Percentiles rank a stretch among this genome's conserved stretches.
These are phyloP conservation scores for Malurus leucopterus DNA, from an alignment of 2,797 vertebrate genomes.

Conservation along the genomic window DNA sequence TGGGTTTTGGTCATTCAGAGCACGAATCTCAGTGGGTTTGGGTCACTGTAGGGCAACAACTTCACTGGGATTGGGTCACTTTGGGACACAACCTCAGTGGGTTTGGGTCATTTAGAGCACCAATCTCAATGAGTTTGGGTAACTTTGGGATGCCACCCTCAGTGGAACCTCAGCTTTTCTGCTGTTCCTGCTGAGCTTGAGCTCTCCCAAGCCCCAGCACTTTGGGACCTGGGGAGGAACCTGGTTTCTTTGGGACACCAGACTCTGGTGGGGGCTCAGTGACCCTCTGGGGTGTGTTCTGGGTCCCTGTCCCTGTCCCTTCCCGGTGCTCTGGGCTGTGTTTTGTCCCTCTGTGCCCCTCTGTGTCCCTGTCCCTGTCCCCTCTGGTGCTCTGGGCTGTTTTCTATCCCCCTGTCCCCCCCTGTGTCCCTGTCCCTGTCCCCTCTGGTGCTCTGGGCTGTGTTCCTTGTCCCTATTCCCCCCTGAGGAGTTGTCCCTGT, in stretches of 20 bases:
- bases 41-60: not conserved
- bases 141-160: not conserved
- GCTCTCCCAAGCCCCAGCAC: not conserved
- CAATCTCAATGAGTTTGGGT: not conserved
- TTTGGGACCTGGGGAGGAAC: not conserved
- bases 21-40: not conserved
- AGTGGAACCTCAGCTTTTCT: not conserved
- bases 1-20: not conserved
- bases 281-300: not conserved
- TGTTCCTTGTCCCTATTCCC: too few relatives aligned
- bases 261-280: accelerated
- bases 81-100: not conserved
- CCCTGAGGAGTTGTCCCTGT: too few relatives aligned
- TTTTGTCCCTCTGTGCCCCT: too few relatives aligned
- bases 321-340: accelerated
- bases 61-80: not conserved
- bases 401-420: too few relatives aligned
- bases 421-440: too few relatives aligned
- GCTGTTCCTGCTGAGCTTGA: not conserved
- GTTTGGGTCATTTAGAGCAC: not conserved
- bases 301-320: not conserved
- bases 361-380: too few relatives aligned
- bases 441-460: not conserved
- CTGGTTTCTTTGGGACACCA: not conserved
- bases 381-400: too few relatives aligned